Conservation (phyloP, 1,140 invertebrate species). For the Ganaspis sp. region DNA sequence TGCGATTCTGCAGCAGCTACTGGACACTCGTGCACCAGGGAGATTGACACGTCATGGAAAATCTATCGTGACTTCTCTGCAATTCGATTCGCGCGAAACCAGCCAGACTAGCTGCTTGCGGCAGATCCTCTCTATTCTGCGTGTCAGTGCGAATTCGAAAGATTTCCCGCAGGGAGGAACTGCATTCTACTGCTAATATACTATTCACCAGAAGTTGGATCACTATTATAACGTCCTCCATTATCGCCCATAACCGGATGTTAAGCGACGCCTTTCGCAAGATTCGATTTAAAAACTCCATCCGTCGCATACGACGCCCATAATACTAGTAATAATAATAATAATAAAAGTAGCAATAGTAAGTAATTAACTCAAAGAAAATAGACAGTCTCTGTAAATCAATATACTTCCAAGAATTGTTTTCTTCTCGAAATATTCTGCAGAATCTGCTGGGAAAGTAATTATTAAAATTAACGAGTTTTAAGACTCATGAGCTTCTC, state of each 20-base stretch:
- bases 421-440: not conserved
- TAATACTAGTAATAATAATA: conserved; percentile 6
- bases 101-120: not conserved
- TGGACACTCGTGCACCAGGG: conserved; percentile 43
- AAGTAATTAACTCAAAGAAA: not conserved
- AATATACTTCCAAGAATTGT: not conserved
- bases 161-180: conserved; percentile 10
- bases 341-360: no score
- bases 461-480: no score
- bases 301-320: not conserved
- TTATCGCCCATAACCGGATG: conserved; percentile 23
- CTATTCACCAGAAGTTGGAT: not conserved
- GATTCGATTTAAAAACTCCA: conserved; percentile 25
- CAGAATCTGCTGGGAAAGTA: no score
- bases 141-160: conserved; percentile 12
- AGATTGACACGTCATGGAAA: conserved; percentile 55
- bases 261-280: conserved; percentile 12
- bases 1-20: not conserved
- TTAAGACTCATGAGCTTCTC: no score
- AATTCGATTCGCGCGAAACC: not conserved
- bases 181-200: conserved; percentile 5
- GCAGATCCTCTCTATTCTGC: not conserved
- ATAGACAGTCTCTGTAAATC: not conserved
- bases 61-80: conserved; percentile 29
- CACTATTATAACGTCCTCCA: conserved; percentile 24